Evolutionary conservation across 2,113 vertebrate species (phyloP), one percentile per base, ranked within the genome.

Genomic region (Oplegnathus fasciatus): DNA sequence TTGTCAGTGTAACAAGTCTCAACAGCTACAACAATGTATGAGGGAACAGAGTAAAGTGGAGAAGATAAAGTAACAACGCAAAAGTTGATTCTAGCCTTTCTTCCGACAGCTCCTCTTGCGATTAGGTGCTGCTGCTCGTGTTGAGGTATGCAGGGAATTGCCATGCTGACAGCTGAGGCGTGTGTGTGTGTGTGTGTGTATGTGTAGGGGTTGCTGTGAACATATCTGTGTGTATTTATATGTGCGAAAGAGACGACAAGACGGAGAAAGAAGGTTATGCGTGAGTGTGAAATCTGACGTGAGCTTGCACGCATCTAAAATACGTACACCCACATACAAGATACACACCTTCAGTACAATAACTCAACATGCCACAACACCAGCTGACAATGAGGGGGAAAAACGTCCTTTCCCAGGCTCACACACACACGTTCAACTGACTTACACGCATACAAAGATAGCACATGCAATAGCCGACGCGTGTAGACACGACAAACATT

Each of bases 1-100:
- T 77, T 67, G 86, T 88, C 85, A 89, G 85, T 40, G 77, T 65
- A 88, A 92, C 94, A 94, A 93, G 94, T 94, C 89, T 82, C 61
- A 89, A 93, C 93, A 94, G 85, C 83, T 88, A 82, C 88, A 91
- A 85, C 81, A 81, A 89, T 89, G 88, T 71, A 48, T 13, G 75
- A 87, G 69, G 61, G 76, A 85, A 78, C 3, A 0, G 48, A 87
- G 79, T 50, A 26, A 66, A 86, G 57, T 10, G 55, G 30, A 75
- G 83, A 28, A 78, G 69, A 81, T 70, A 50, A 79, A 82, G 79
- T 68, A 61, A 80, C 60, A 74, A 5, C 1, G 15, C 65, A 65
- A 74, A 82, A 52, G 57, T 75, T 71, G 52, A 84, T 82, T 67
- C 67, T 15, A 30, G 65, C 48, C 75, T 86, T 83, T 73, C 82